Conservation (phyloP, 2,797 vertebrate genomes). For the Margarornis squamiger region DNA sequence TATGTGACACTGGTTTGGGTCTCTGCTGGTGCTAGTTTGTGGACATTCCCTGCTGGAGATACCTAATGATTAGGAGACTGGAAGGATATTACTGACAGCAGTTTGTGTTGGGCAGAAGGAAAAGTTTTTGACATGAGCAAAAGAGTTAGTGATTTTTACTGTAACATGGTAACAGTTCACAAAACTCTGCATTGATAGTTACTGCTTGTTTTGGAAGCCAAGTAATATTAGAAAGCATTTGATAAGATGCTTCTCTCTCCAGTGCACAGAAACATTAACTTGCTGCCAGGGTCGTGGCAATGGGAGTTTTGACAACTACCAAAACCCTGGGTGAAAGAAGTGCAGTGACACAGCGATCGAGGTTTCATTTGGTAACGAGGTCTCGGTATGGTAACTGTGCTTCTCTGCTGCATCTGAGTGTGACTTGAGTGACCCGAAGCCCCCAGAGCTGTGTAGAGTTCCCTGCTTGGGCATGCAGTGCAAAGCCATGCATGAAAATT, state of each 20-base stretch:
- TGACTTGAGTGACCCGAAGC: not conserved
- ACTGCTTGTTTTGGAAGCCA: not conserved
- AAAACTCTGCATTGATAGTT: not conserved
- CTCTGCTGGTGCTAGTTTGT: not conserved
- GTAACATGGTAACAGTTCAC: not conserved
- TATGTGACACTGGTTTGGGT: not conserved
- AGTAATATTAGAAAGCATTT: not conserved
- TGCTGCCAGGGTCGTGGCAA: not conserved
- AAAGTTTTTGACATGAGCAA: not conserved
- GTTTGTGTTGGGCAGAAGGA: not conserved
- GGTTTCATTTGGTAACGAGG: not conserved
- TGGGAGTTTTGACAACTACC: not conserved
- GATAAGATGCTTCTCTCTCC: not conserved
- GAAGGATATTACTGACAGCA: not conserved
- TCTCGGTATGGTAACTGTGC: not conserved
- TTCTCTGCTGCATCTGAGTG: not conserved
- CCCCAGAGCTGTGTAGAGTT: not conserved
- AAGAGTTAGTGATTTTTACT: not conserved
- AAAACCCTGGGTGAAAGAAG: not conserved
- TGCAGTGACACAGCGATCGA: accelerated
- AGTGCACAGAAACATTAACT: not conserved
- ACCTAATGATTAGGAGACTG: not conserved
- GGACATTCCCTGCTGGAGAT: not conserved
- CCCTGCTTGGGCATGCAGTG: not conserved
- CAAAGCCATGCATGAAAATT: not conserved